Percentiles rank a stretch among this genome's conserved stretches.
These are phyloP conservation scores for Phthorimaea operculella DNA, from an alignment of 1,140 invertebrate genomes.

Conservation along the genomic window DNA sequence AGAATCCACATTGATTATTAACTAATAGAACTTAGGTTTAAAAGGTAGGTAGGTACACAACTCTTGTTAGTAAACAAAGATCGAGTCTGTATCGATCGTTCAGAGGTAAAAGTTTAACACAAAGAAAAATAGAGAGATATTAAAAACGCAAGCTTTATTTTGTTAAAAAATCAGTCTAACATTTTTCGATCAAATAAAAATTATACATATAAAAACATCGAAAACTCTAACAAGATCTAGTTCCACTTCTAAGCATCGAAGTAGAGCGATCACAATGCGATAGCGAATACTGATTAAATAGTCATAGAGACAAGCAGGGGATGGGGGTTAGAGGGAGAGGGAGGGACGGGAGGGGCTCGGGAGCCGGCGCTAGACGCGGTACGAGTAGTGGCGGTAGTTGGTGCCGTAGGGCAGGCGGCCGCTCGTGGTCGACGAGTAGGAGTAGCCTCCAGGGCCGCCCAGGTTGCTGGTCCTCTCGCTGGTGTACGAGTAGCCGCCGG, in stretches of 20 bases:
- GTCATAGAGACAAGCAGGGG: conserved; percentile 15
- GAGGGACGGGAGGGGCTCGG: conserved; percentile 18
- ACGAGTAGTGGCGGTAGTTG: conserved; percentile 84
- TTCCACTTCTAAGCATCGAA: conserved; percentile 51
- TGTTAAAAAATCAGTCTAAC: conserved; percentile 64
- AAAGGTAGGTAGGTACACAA: background rate
- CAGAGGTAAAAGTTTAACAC: conserved; percentile 22
- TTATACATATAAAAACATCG: conserved; percentile 43
- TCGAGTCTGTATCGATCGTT: conserved; percentile 51
- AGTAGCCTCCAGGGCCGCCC: conserved; percentile 83
- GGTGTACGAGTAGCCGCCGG: conserved; percentile 77
- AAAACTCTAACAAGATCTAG: conserved; percentile 46
- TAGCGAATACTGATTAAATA: conserved; percentile 63
- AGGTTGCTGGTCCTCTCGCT: conserved; percentile 77
- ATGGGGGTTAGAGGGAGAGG: conserved; percentile 25
- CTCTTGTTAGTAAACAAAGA: conserved; percentile 41
- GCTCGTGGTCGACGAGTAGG: conserved; percentile 79
- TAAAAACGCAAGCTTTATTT: conserved; percentile 64
- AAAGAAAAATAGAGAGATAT: conserved; percentile 41
- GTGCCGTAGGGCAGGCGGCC: conserved; percentile 84
- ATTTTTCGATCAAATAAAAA: conserved; percentile 44
- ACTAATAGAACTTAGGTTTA: too few species aligned
- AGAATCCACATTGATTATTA: too few species aligned
- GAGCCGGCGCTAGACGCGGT: conserved; percentile 77
- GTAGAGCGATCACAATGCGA: conserved; percentile 58